Evolutionary conservation across 2,797 vertebrate species (phyloP).

Genomic region (Phoeniculus purpureus): DNA sequence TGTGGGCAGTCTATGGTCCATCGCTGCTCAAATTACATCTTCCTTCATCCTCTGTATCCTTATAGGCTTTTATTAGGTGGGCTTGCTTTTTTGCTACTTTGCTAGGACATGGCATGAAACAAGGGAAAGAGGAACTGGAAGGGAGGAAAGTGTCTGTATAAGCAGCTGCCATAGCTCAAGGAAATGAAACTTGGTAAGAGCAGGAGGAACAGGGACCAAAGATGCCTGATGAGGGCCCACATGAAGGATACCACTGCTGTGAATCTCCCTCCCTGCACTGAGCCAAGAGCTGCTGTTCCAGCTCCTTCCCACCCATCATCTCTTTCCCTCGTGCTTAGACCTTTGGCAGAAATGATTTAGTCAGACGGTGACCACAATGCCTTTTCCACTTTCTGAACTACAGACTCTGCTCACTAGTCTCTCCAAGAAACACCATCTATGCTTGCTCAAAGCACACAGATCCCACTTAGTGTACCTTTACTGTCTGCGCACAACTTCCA

Average conservation of each 20-base stretch:
- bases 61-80: neutral
- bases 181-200: neutral
- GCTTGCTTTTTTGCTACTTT: neutral
- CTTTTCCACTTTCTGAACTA: neutral
- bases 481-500: neutral
- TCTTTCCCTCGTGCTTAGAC: neutral
- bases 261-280: neutral
- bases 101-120: neutral
- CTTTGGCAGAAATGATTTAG: neutral
- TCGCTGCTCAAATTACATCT: neutral
- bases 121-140: neutral
- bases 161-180: neutral
- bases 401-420: neutral
- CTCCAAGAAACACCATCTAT: neutral
- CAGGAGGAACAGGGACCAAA: neutral
- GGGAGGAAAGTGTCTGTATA: neutral
- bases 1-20: neutral
- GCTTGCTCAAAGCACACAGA: neutral
- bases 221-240: neutral
- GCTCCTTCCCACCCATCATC: neutral
- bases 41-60: neutral
- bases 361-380: neutral
- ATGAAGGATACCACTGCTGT: neutral
- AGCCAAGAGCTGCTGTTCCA: neutral
- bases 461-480: neutral